Evolutionary conservation across 1,140 invertebrate genomes (phyloP).

Genomic region (Nephotettix cincticeps): DNA sequence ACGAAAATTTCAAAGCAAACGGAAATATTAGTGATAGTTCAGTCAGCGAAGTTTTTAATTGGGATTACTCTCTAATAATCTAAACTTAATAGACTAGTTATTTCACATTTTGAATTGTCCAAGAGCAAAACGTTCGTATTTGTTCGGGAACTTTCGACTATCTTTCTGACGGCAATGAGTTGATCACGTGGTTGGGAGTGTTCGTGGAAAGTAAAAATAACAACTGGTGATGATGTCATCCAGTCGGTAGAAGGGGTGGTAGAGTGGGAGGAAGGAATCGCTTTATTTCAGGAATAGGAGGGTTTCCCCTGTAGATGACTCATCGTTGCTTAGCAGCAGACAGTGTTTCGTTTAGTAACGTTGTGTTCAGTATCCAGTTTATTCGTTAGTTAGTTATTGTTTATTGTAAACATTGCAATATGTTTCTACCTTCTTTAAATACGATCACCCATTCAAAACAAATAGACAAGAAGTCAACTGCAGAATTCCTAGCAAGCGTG

Average conservation of each 20-base stretch:
- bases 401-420: neutral
- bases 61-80: too few relatives aligned
- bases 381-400: neutral
- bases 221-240: constrained; percentile 22
- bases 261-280: neutral
- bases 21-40: too few relatives aligned
- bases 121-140: neutral
- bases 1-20: neutral
- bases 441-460: neutral
- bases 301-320: constrained; percentile 25
- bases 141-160: neutral
- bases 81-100: neutral
- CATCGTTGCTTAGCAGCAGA: constrained; percentile 19
- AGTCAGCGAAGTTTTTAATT: too few relatives aligned
- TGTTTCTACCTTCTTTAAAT: constrained; percentile 12
- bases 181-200: constrained; percentile 23
- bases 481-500: constrained; percentile 21
- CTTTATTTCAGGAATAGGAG: constrained; percentile 19
- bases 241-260: neutral
- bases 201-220: constrained; percentile 28
- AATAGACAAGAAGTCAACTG: constrained; percentile 12
- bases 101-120: neutral
- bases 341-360: neutral
- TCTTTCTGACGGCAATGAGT: constrained; percentile 8
- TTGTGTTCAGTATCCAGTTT: neutral